Conservation (phyloP, 2,113 vertebrate genomes). For the Poeciliopsis retropinna region DNA sequence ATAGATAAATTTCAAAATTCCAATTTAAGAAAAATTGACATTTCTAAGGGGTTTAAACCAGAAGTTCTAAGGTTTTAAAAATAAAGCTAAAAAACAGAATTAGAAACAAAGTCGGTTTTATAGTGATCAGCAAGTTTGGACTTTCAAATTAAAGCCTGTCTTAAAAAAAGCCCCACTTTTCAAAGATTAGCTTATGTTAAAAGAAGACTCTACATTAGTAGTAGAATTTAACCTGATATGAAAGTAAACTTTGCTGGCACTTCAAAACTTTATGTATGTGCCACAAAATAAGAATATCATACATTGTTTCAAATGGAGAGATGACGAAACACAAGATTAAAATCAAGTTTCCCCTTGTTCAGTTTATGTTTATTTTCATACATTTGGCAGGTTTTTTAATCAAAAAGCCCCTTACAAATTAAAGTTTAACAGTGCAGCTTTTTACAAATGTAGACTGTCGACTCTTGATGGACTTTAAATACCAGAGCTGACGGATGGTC, state of each 20-base stretch:
- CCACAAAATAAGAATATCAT: neutral
- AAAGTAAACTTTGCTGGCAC: neutral
- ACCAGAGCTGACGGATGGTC: neutral
- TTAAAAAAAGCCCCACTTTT: too few species aligned
- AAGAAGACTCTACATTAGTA: neutral
- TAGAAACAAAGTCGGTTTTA: too few species aligned
- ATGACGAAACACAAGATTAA: neutral
- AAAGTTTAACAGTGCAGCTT: neutral
- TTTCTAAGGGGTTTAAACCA: too few species aligned
- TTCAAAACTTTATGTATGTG: too few species aligned
- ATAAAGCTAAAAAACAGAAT: too few species aligned
- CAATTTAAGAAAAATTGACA: neutral
- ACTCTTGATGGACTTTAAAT: neutral
- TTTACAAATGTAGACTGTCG: neutral
- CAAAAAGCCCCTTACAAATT: neutral
- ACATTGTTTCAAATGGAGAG: neutral
- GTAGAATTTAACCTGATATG: neutral
- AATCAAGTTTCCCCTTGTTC: neutral
- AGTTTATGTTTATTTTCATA: too few species aligned
- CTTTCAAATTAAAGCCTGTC: too few species aligned
- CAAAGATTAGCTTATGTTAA: too few species aligned
- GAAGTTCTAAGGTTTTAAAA: too few species aligned
- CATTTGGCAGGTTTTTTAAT: too few species aligned
- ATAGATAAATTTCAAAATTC: neutral
- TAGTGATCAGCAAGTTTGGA: too few species aligned